Base-by-base conservation (phyloP, 2,888 invertebrate species). In the Xanthorhoe spadicearia region DNA sequence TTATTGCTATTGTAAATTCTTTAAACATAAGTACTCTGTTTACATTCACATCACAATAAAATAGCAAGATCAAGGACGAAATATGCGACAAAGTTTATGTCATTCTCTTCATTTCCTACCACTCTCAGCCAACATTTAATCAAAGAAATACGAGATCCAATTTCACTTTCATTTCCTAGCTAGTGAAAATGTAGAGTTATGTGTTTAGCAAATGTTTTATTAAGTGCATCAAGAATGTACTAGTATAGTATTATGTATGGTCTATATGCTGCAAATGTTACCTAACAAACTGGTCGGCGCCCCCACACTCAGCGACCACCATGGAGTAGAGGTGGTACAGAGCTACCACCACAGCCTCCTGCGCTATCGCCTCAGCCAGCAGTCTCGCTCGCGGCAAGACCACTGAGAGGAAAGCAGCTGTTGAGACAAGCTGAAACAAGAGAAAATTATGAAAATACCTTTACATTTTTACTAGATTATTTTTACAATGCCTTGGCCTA, bases 261-360 rank as follows among this genome's bases (percentile, higher is more conserved):
- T n/a, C n/a, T n/a, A n/a, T n/a, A n/a, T 32, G 17, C 4, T 13
- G n/a, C n/a, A n/a, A n/a, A 5, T 50, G 72, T 74, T 74, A 92
- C 93, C 89, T 90, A 66, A 95, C 89, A 8, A 95, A 83, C 79
- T 94, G 94, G 9, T 94, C 94, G 68, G 92, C 92, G 0, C 95
- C 95, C 0, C 95, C 95, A 70, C 94, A 94, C 76, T 95, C 95
- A 5, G 95, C 94, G 35, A 96, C 90, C 74, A 96, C 89, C 69
- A 96, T 85, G 71, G 95, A 94, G 87, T 95, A 96, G 73, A 96
- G 89, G 70, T 96, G 95, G 83, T 96, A 96, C 88, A 96, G 90
- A 9, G 94, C 94, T 51, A 95, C 93, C 95, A 95, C 95, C 69
- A 96, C 95, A 56, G 94, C 94, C 65, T 95, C 94, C 83, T 96